These are phyloP conservation scores for Gymnoscopelus microlampas DNA, from an alignment of 2,797 vertebrate genomes.

Conservation along the genomic window DNA sequence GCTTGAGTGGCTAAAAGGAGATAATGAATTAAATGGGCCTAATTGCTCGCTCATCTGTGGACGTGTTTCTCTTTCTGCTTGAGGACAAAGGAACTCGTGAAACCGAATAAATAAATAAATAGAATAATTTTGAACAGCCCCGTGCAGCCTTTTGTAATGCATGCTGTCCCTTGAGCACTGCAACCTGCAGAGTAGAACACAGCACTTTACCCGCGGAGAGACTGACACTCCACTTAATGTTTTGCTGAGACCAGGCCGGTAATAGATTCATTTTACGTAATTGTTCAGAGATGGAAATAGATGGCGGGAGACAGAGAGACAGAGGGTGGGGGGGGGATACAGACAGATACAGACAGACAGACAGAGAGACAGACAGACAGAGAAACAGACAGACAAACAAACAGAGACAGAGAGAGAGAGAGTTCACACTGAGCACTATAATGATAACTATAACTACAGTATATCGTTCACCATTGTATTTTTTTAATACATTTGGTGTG, in stretches of 20 bases:
- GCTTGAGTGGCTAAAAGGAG: no score
- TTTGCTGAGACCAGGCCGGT: conserved; percentile 36
- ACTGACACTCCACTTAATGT: conserved; percentile 58
- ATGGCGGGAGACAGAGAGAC: conserved; percentile 7
- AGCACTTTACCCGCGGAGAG: conserved; percentile 42
- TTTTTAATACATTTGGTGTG: no score
- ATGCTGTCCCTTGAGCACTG: conserved; percentile 10
- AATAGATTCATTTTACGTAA: conserved; percentile 72
- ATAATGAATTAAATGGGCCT: no score
- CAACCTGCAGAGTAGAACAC: conserved; percentile 48
- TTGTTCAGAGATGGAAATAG: conserved; percentile 61
- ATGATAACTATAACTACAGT: no score
- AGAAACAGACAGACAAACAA: conserved; percentile 19
- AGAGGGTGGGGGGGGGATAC: neutral
- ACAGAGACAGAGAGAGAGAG: no score
- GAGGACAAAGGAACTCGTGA: conserved; percentile 4
- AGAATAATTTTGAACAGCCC: no score
- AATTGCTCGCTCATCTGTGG: no score
- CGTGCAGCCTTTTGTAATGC: neutral
- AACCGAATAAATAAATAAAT: neutral
- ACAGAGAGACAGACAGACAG: conserved; percentile 4
- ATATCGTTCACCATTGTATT: no score
- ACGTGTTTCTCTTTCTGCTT: neutral
- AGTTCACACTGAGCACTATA: neutral
- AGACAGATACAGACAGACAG: conserved; percentile 22